phyloP scores from a whole-genome alignment of 2,888 invertebrate genomes.

The Lissonota sp. region DNA sequence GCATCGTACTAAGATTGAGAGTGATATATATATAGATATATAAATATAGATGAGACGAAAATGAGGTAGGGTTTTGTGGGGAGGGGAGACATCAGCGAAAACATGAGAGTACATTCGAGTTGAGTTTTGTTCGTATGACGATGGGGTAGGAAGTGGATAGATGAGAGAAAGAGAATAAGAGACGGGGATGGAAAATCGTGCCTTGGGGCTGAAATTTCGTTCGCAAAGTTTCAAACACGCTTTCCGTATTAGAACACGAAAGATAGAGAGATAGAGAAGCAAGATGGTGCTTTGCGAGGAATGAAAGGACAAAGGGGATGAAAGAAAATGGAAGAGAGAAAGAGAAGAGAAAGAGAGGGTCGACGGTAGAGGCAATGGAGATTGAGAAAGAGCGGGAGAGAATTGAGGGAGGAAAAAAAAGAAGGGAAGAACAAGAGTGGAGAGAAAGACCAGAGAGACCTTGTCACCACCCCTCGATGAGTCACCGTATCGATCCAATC shows the following conservation, averaged over 20 bases:
- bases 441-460: conserved; percentile 70
- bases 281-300: conserved; percentile 27
- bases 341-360: conserved; percentile 44
- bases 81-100: conserved; percentile 39
- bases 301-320: conserved; percentile 48
- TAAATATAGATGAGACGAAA: conserved; percentile 6
- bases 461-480: conserved; percentile 81
- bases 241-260: conserved; percentile 74
- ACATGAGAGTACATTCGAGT: conserved; percentile 44
- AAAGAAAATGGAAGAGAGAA: conserved; percentile 43
- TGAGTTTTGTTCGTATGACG: conserved; percentile 48
- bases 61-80: conserved; percentile 18
- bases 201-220: conserved; percentile 65
- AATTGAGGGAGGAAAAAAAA: conserved; percentile 31
- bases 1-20: conserved; percentile 24
- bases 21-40: conserved; percentile 17
- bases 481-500: conserved; percentile 81
- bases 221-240: conserved; percentile 79
- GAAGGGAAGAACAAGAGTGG: conserved; percentile 54
- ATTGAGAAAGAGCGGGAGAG: conserved; percentile 23
- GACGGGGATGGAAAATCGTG: conserved; percentile 61
- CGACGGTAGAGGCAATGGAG: conserved; percentile 44
- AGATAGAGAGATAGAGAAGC: conserved; percentile 55
- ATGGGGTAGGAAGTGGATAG: conserved; percentile 46
- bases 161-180: conserved; percentile 26